Percentiles rank a stretch among this genome's conserved stretches.
Conservation (phyloP, 2,888 invertebrate species). For the Nomada ruficornis region DNA sequence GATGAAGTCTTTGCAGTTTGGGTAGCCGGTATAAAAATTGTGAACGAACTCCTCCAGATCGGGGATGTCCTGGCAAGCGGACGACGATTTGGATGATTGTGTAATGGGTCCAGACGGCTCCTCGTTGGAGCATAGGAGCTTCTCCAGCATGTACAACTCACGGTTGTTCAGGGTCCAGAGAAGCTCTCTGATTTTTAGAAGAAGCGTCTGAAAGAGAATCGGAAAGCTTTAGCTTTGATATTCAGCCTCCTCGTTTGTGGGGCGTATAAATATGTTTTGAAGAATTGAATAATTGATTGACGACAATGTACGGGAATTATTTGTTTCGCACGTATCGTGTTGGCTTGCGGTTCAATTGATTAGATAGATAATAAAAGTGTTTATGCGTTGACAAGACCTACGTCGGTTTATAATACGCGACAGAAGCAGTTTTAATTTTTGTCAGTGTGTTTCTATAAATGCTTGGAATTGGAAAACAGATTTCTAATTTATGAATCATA, state of each 20-base stretch:
- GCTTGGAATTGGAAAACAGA: too few relatives aligned
- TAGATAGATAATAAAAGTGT: too few relatives aligned
- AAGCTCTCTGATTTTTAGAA: conserved; percentile 96
- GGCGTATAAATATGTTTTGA: too few relatives aligned
- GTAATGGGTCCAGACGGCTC: conserved; percentile 85
- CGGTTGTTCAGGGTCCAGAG: conserved; percentile 94
- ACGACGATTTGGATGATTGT: conserved; percentile 72
- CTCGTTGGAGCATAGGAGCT: conserved; percentile 95
- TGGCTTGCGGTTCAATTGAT: too few relatives aligned
- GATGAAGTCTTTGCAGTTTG: conserved; percentile 88
- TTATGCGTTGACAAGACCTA: too few relatives aligned
- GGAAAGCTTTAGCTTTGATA: not conserved
- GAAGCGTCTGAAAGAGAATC: conserved; percentile 87
- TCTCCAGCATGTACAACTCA: conserved; percentile 94
- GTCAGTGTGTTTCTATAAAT: too few relatives aligned
- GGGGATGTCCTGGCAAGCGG: conserved; percentile 79
- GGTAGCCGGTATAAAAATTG: conserved; percentile 90
- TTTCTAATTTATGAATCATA: too few relatives aligned
- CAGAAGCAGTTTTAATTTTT: too few relatives aligned
- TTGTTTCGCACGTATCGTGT: too few relatives aligned
- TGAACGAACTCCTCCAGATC: conserved; percentile 89
- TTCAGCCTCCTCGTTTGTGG: not conserved
- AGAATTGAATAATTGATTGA: too few relatives aligned
- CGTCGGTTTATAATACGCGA: too few relatives aligned
- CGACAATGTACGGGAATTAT: too few relatives aligned